Evolutionary conservation across 2,888 invertebrate genomes (phyloP), one percentile per base, ranked within the genome.

Genomic region (Stomorhina lunata): DNA sequence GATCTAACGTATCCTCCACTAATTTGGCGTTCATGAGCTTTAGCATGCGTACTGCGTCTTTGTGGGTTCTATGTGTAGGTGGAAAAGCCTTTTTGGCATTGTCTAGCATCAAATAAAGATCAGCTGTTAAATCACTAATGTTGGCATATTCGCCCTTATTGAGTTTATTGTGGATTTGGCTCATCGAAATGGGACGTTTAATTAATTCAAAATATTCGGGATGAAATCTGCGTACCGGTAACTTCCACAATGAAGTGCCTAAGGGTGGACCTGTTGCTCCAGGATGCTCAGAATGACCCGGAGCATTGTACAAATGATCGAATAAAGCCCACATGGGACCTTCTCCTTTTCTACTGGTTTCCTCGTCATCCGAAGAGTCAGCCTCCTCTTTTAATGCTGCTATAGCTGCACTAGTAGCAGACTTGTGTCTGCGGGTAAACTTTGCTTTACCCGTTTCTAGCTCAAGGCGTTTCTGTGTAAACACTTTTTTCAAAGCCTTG

Each of bases 201-300:
- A 99, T 99, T 89, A 98, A 97, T 86, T 96, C 96, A 92, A 98
- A 99, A 91, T 99, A 99, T 92, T 99, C 99, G 0, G 99, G 97
- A 92, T 99, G 98, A 85, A 95, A 95, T 76, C 98, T 93, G 55
- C 95, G 95, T 6, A 96, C 97, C 0, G 99, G 99, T 76, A 99
- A 92, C 87, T 96, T 96, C 94, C 96, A 95, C 92, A 99, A 97
- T 0, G 98, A 97, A 88, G 98, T 98, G 27, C 96, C 95, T 88
- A 98, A 92, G n/a, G 94, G 93, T 1, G 94, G 93, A n/a, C 97
- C 98, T 92, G 92, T 90, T 77, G 90, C 89, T 12, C 91, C 91
- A 25, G 91, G 90, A 86, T 91, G 90, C 79, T 91, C 91, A 84
- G 92, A 91, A 83, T 92, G 92, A 80, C 92, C 93, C 0, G 93